Evolutionary conservation across 37 sponge, comb jelly and placozoan genomes (phyloP).

Genomic region (Axinella damicornis): DNA sequence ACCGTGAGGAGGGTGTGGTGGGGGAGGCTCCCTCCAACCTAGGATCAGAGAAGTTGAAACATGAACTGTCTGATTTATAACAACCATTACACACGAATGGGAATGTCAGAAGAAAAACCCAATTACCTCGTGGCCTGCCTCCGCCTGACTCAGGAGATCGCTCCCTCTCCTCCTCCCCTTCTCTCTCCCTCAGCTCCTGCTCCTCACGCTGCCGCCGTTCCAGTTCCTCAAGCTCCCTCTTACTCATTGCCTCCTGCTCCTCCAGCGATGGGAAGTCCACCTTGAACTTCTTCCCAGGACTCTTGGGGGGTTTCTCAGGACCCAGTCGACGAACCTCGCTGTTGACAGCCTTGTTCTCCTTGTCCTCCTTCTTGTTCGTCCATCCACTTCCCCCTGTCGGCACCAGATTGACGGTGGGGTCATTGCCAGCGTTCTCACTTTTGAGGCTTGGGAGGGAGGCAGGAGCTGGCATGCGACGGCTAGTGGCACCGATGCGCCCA

Average conservation of each 20-base stretch:
- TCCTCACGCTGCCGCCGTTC: slow-evolving; percentile 31
- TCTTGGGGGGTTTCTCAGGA: slow-evolving; percentile 2
- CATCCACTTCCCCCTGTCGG: slow-evolving; percentile 88
- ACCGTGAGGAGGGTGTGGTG: slow-evolving; percentile 19
- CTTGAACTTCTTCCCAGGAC: slow-evolving; percentile 43
- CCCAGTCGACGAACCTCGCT: background rate
- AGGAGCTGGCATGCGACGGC: slow-evolving; percentile 89
- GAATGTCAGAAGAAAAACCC: too few species aligned
- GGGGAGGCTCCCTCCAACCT: background rate
- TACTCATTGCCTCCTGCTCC: slow-evolving; percentile 61
- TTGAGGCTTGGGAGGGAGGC: slow-evolving; percentile 86
- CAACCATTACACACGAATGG: too few species aligned
- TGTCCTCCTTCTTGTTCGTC: slow-evolving; percentile 47
- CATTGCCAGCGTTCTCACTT: slow-evolving; percentile 89
- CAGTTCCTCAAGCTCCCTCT: slow-evolving; percentile 59
- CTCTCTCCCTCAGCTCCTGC: too few species aligned
- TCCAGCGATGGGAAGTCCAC: slow-evolving; percentile 73
- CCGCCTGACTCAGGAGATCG: too few species aligned
- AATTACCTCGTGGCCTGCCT: too few species aligned
- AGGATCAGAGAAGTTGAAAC: too few species aligned
- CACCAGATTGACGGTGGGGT: slow-evolving; percentile 84
- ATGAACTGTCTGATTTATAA: too few species aligned
- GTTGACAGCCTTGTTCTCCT: slow-evolving; percentile 44
- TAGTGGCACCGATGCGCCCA: slow-evolving; percentile 67
- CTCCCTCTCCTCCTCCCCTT: too few species aligned